These are phyloP conservation scores for Drepanosiphum platanoidis DNA, from an alignment of 2,888 invertebrate species.

Conservation along the genomic window DNA sequence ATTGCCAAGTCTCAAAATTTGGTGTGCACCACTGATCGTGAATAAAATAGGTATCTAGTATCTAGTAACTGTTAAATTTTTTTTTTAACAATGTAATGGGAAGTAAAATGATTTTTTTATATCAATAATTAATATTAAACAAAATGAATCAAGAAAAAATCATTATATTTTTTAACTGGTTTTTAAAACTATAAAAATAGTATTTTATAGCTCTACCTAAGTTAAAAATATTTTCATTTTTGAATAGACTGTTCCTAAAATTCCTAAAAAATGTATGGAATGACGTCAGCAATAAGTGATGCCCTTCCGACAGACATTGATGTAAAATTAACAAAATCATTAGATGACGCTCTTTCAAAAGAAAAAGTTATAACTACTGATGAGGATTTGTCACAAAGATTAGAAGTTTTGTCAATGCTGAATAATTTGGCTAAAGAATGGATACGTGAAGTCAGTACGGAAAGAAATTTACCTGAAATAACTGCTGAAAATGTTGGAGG, in stretches of 20 bases:
- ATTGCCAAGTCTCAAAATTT: conserved; percentile 13
- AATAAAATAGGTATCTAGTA: conserved; percentile 57
- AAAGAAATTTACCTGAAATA: conserved; percentile 89
- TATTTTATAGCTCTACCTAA: no score
- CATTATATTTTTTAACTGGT: not conserved
- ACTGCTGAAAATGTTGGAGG: conserved; percentile 93
- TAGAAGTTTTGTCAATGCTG: conserved; percentile 76
- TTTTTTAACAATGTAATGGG: not conserved
- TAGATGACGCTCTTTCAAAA: conserved; percentile 81
- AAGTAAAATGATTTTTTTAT: not conserved
- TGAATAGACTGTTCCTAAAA: conserved; percentile 40
- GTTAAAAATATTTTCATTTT: conserved; percentile 37
- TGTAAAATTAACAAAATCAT: conserved; percentile 77
- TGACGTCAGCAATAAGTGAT: conserved; percentile 93
- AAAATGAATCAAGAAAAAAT: not conserved
- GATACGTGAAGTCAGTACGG: conserved; percentile 89
- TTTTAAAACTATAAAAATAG: conserved; percentile 4
- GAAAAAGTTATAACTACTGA: conserved; percentile 92
- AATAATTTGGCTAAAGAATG: conserved; percentile 92
- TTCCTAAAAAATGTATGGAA: conserved; percentile 70
- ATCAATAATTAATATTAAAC: not conserved
- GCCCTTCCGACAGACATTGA: conserved; percentile 85
- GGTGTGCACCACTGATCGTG: not conserved
- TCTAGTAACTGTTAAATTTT: conserved; percentile 48
- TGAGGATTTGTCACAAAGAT: conserved; percentile 73